These are phyloP conservation scores for Osmerus mordax DNA, from an alignment of 2,113 vertebrate species.

Conservation along the genomic window DNA sequence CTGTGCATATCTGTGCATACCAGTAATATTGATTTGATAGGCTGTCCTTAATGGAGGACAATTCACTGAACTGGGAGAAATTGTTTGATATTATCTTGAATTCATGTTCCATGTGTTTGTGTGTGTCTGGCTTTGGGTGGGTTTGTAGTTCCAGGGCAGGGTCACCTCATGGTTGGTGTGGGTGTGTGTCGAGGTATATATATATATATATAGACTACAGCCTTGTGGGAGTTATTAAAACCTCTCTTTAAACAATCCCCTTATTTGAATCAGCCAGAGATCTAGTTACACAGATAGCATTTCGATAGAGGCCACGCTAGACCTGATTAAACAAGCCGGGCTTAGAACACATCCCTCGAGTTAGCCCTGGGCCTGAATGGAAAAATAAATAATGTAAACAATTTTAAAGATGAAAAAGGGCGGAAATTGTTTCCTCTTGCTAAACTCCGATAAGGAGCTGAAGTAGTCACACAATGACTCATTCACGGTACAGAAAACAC, in stretches of 20 bases:
- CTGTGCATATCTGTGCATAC: too few relatives aligned
- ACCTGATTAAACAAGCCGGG: neutral
- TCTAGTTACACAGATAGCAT: constrained; percentile 48
- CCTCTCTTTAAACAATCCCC: constrained; percentile 50
- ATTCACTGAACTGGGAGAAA: too few relatives aligned
- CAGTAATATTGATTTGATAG: too few relatives aligned
- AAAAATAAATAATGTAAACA: neutral
- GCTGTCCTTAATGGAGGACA: too few relatives aligned
- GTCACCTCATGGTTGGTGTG: neutral
- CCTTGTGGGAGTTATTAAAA: constrained; percentile 49
- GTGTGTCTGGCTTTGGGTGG: neutral
- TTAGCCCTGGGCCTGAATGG: neutral
- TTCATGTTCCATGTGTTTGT: neutral
- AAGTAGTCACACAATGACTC: neutral
- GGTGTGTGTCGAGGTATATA: constrained; percentile 2
- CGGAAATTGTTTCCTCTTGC: neutral
- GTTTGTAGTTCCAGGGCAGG: neutral
- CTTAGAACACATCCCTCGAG: neutral
- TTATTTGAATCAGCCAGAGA: constrained; percentile 43
- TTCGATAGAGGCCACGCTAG: constrained; percentile 28
- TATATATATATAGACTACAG: constrained; percentile 46
- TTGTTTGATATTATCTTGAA: too few relatives aligned
- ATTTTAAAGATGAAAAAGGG: neutral
- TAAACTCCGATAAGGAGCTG: neutral
- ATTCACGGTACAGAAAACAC: neutral